phyloP scores from a whole-genome alignment of 2,797 vertebrate species.

The Helarctos malayanus region DNA sequence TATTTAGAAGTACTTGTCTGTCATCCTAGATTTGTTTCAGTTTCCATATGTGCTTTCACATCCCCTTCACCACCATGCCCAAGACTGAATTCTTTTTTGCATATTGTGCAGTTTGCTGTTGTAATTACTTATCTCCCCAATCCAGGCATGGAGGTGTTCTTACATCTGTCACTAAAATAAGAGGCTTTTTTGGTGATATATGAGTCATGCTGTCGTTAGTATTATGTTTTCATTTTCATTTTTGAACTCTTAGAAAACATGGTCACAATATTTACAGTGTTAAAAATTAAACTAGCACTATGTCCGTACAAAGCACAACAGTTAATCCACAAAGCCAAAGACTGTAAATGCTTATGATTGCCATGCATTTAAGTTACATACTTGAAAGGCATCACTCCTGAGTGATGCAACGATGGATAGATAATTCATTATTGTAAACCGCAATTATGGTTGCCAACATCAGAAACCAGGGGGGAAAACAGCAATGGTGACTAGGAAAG shows the following conservation, averaged over 20 bases:
- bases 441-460: neutral
- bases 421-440: neutral
- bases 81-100: neutral
- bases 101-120: neutral
- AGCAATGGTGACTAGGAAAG: neutral
- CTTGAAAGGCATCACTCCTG: neutral
- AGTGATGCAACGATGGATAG: neutral
- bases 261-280: neutral
- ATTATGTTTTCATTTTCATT: neutral
- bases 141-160: neutral
- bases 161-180: neutral
- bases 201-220: neutral
- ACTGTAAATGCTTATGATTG: neutral
- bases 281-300: neutral
- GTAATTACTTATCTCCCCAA: neutral
- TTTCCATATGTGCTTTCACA: neutral
- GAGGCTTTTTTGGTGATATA: neutral
- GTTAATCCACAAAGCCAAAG: neutral
- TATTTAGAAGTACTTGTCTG: neutral
- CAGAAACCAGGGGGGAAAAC: neutral
- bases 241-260: neutral
- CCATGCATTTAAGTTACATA: neutral
- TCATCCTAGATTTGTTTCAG: neutral
- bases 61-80: neutral
- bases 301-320: neutral